Conservation (phyloP, 2,888 invertebrate species). For the Lepidocyrtinus sp. region DNA sequence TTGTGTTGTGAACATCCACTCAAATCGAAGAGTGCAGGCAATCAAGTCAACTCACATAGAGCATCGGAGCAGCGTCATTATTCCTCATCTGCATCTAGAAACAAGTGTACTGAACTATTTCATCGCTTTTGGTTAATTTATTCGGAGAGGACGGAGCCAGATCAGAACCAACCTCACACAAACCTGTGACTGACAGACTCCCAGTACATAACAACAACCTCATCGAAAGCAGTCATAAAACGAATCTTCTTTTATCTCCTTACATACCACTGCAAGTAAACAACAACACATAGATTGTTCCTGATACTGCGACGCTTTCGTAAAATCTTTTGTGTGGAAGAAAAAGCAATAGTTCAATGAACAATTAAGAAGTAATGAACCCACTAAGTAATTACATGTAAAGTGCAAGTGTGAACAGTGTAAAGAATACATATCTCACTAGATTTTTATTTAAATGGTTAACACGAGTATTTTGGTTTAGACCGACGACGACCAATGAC, state of each 20-base stretch:
- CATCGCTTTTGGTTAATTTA: not conserved
- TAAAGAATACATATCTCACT: not conserved
- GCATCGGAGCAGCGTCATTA: not conserved
- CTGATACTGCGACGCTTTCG: not conserved
- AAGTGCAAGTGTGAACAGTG: not conserved
- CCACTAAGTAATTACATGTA: not conserved
- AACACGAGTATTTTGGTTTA: no score
- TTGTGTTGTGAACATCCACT: not conserved
- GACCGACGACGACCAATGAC: not conserved
- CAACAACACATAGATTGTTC: not conserved
- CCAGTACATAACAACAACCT: no score
- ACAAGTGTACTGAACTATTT: not conserved
- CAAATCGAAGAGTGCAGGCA: no score
- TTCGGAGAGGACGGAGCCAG: conserved; percentile 2
- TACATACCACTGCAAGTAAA: not conserved
- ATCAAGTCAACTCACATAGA: not conserved
- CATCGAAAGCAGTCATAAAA: no score
- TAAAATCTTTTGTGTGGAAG: not conserved
- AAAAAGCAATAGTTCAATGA: conserved; percentile 41
- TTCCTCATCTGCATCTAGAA: not conserved
- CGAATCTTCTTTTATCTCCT: no score
- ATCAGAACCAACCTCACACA: no score
- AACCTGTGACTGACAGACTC: no score
- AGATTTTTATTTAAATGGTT: no score
- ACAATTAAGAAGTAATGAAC: conserved; percentile 55